Percentiles rank a stretch among this genome's conserved stretches.
These are phyloP conservation scores for Trinectes maculatus DNA, from an alignment of 2,113 vertebrate genomes.

Conservation along the genomic window DNA sequence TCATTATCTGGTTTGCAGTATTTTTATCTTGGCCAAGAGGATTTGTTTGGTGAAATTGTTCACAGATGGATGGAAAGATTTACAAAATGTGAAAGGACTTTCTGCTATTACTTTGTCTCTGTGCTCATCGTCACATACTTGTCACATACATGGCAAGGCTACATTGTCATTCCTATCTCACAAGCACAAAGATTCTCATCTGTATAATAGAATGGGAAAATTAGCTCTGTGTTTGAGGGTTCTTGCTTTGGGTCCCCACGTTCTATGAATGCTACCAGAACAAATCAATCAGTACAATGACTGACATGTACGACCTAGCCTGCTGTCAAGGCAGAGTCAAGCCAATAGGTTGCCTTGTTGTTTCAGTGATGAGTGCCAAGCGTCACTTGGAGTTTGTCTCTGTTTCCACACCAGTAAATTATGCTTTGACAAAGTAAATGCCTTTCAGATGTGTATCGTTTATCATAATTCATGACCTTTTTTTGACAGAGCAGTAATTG, in stretches of 20 bases:
- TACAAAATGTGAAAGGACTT: slow-evolving; percentile 30
- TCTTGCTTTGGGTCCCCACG: slow-evolving; percentile 28
- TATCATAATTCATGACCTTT: slow-evolving; percentile 55
- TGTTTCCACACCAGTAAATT: slow-evolving; percentile 15
- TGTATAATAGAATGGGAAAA: slow-evolving; percentile 13
- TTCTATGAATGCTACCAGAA: slow-evolving; percentile 44
- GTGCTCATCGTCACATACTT: slow-evolving; percentile 8
- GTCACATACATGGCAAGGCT: slow-evolving; percentile 18
- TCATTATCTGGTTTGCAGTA: slow-evolving; percentile 47
- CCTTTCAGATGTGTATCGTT: slow-evolving; percentile 40
- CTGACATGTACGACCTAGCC: slow-evolving; percentile 31
- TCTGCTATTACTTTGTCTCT: slow-evolving; percentile 14
- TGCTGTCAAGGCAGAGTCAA: slow-evolving; percentile 52
- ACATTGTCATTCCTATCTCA: slow-evolving; percentile 11
- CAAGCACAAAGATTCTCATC: slow-evolving; percentile 13
- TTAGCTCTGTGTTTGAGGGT: slow-evolving; percentile 37
- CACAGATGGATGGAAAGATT: slow-evolving; percentile 48
- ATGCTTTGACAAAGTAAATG: slow-evolving; percentile 54
- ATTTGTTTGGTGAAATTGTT: slow-evolving; percentile 58
- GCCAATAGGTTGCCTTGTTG: slow-evolving; percentile 42
- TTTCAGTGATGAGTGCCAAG: slow-evolving; percentile 36
- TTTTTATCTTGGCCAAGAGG: slow-evolving; percentile 30
- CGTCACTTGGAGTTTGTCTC: slow-evolving; percentile 56
- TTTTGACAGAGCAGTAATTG: slow-evolving; percentile 39
- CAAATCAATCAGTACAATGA: slow-evolving; percentile 18